phyloP scores from a whole-genome alignment of 2,888 invertebrate genomes.

The Pseudoips prasinana region DNA sequence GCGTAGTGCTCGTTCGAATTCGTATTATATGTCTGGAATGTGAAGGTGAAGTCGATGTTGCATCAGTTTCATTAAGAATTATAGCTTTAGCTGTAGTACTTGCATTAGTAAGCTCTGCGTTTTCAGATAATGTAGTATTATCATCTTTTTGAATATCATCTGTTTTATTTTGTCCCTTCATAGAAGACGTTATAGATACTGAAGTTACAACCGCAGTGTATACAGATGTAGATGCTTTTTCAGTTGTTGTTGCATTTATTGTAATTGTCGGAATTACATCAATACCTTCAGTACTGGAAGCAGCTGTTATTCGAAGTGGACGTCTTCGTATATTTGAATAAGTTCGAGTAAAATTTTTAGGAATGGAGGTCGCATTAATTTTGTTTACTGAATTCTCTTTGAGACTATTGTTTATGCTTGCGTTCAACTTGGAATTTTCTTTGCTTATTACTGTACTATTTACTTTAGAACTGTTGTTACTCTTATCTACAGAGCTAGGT shows the following conservation, averaged over 20 bases:
- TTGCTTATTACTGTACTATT: slow-evolving; percentile 34
- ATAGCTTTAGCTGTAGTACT: slow-evolving; percentile 44
- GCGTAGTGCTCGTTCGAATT: slow-evolving; percentile 69
- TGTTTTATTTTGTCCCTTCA: slow-evolving; percentile 73
- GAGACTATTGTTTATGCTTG: slow-evolving; percentile 27
- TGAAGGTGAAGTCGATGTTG: slow-evolving; percentile 31
- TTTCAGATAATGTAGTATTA: slow-evolving; percentile 46
- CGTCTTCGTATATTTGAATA: slow-evolving; percentile 64
- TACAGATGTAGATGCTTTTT: slow-evolving; percentile 72
- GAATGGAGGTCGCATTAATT: slow-evolving; percentile 42
- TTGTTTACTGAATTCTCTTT: slow-evolving; percentile 41
- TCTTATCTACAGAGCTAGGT: slow-evolving; percentile 43
- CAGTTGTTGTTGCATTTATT: slow-evolving; percentile 65
- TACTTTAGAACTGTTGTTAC: slow-evolving; percentile 38
- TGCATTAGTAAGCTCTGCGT: slow-evolving; percentile 23
- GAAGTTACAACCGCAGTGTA: slow-evolving; percentile 79
- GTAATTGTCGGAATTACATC: slow-evolving; percentile 26
- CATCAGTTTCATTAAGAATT: slow-evolving; percentile 50
- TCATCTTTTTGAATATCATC: slow-evolving; percentile 47
- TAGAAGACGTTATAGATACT: slow-evolving; percentile 76
- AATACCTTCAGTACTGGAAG: slow-evolving; percentile 53
- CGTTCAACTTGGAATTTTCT: slow-evolving; percentile 27
- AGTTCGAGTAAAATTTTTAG: slow-evolving; percentile 63
- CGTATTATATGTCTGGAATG: slow-evolving; percentile 58
- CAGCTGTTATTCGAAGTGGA: slow-evolving; percentile 56